Base-by-base conservation (phyloP, 2,797 vertebrate genomes). In the Bradypus variegatus region DNA sequence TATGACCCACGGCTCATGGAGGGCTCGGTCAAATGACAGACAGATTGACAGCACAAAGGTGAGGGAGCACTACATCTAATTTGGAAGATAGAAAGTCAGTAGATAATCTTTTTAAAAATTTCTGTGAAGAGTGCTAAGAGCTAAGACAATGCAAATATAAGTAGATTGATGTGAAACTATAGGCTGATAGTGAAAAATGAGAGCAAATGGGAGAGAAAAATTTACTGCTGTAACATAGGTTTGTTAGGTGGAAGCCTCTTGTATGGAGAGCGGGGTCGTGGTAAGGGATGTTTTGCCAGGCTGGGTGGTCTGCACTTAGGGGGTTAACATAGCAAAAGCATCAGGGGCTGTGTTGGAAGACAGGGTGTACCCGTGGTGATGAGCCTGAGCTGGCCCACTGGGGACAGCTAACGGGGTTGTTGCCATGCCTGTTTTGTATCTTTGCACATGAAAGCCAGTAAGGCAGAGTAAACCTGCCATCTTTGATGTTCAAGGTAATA, bases 141-240 rank as follows among this genome's bases (percentile, higher is more conserved):
- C 89, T 53, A 53, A 72, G 53, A 41, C 55, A 27, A 2, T 12
- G 55, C 62, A 84, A 11, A 25, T 25, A 27, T 31, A 38, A 38
- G 31, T 27, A 19, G 33, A 19, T 58, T 48, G 55, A 65, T n/a
- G 38, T 73, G 79, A 45, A 53, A 84, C 25, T 18, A 36, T n/a
- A 19, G 67, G 67, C 33, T 36, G 38, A 8, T 18, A 23, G 41
- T 18, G 60, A 45, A 19, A 69, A 2, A 16, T 3, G 27, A 90
- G 38, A 8, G 4, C 4, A 2, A 0, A 3, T 2, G 62, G 27
- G 13, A 14, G 29, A 41, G 41, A 36, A 36, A 18, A 58, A 29
- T 50, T 9, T 48, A 38, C 13, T 18, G 16, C 6, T 5, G 2
- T 18, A 21, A 9, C 2, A 4, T 15, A 8, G 7, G 1, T 31